These are phyloP conservation scores for Pachyuromys duprasi DNA, from an alignment of 2,797 vertebrate genomes.

Conservation along the genomic window DNA sequence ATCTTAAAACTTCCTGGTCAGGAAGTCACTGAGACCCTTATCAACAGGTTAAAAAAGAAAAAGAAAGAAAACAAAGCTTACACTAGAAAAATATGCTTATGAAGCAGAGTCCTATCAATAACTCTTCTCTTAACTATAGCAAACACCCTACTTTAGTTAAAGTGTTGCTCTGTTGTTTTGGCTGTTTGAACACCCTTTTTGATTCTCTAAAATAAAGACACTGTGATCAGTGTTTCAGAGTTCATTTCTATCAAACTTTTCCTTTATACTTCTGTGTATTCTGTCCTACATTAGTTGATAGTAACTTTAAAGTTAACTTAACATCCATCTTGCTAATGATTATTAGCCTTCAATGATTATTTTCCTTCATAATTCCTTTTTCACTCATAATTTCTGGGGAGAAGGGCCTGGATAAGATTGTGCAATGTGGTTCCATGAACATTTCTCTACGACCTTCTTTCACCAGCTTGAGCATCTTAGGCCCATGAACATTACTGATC, in stretches of 20 bases:
- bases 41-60: neutral
- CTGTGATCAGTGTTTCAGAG: neutral
- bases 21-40: conserved; percentile 23
- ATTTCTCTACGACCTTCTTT: neutral
- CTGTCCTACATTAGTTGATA: neutral
- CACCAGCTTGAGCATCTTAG: neutral
- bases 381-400: neutral
- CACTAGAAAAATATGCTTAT: neutral
- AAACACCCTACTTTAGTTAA: neutral
- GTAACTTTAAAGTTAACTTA: neutral
- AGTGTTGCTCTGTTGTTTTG: neutral
- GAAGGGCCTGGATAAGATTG: neutral
- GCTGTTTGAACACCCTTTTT: no score
- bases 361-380: neutral
- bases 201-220: neutral
- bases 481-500: neutral
- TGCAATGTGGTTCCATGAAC: accelerated
- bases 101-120: neutral
- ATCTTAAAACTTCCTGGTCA: neutral
- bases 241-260: neutral
- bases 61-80: no score
- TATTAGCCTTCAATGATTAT: neutral
- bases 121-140: neutral
- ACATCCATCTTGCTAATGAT: neutral
- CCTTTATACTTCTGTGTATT: neutral